phyloP scores from a whole-genome alignment of 2,888 invertebrate species.

The Pediacus dermestoides region DNA sequence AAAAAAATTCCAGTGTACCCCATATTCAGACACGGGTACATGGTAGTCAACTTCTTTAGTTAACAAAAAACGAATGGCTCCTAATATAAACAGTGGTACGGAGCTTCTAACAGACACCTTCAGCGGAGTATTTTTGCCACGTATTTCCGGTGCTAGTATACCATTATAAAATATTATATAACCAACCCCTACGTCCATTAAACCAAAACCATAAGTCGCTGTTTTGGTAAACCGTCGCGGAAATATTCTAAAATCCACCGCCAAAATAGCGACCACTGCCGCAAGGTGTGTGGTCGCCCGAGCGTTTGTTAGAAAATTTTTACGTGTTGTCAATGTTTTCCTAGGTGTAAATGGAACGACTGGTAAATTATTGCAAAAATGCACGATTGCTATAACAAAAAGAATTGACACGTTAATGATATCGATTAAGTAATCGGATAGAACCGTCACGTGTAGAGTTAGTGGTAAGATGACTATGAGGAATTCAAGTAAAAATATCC shows the following conservation, averaged over 20 bases:
- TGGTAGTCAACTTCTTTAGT: conserved; percentile 72
- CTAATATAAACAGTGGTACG: conserved; percentile 57
- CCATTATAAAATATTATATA: conserved; percentile 80
- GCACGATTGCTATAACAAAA: conserved; percentile 17
- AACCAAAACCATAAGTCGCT: conserved; percentile 75
- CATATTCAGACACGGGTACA: conserved; percentile 89
- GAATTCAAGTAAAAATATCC: conserved; percentile 54
- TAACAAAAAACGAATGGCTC: conserved; percentile 60
- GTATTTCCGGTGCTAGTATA: conserved; percentile 61
- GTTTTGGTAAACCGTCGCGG: conserved; percentile 86
- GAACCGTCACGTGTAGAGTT: conserved; percentile 56
- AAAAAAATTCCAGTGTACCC: conserved; percentile 98
- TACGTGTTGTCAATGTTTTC: conserved; percentile 6
- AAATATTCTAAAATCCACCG: conserved; percentile 88
- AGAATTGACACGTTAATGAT: conserved; percentile 27
- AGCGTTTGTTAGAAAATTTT: conserved; percentile 60
- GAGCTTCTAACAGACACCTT: conserved; percentile 45
- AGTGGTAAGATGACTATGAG: conserved; percentile 55
- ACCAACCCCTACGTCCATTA: conserved; percentile 97
- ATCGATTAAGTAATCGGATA: conserved; percentile 43
- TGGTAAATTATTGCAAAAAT: no score
- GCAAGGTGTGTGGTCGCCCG: conserved; percentile 69
- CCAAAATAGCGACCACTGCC: conserved; percentile 80
- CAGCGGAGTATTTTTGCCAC: conserved; percentile 38
- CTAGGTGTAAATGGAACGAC: no score